Percentiles rank a stretch among this genome's conserved stretches.
Evolutionary conservation across 2,797 vertebrate species (phyloP).

Genomic region (Lophotriccus pileatus): DNA sequence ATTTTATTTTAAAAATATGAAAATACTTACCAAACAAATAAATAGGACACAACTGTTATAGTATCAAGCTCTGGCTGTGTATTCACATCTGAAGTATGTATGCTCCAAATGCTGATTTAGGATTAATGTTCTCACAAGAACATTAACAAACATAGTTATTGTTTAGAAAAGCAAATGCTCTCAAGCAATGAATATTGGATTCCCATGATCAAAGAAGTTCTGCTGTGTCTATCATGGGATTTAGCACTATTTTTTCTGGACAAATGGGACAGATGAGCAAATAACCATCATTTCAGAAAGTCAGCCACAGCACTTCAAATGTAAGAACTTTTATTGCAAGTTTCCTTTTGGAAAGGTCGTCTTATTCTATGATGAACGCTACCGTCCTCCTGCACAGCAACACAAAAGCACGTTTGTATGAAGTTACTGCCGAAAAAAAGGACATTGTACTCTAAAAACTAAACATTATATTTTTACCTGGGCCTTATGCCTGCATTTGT

Average conservation of each 20-base stretch:
- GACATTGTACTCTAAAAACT: background rate
- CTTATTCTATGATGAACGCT: background rate
- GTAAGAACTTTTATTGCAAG: background rate
- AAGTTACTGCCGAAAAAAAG: background rate
- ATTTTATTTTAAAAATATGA: background rate
- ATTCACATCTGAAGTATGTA: background rate
- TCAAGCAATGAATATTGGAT: background rate
- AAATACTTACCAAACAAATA: conserved; percentile 29
- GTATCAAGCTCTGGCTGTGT: background rate
- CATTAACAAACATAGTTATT: background rate
- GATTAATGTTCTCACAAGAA: background rate
- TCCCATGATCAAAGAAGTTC: background rate
- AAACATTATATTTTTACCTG: background rate
- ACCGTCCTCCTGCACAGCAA: background rate
- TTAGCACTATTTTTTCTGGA: background rate
- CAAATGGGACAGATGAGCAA: background rate
- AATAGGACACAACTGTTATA: background rate
- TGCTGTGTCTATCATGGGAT: background rate
- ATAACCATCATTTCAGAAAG: background rate
- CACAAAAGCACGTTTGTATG: background rate
- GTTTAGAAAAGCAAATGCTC: background rate
- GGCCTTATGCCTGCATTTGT: background rate
- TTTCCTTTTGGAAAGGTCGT: background rate
- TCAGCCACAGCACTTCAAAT: background rate
- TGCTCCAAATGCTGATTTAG: background rate